Evolutionary conservation across 2,888 invertebrate species (phyloP).

Genomic region (Strigamia crassipes): DNA sequence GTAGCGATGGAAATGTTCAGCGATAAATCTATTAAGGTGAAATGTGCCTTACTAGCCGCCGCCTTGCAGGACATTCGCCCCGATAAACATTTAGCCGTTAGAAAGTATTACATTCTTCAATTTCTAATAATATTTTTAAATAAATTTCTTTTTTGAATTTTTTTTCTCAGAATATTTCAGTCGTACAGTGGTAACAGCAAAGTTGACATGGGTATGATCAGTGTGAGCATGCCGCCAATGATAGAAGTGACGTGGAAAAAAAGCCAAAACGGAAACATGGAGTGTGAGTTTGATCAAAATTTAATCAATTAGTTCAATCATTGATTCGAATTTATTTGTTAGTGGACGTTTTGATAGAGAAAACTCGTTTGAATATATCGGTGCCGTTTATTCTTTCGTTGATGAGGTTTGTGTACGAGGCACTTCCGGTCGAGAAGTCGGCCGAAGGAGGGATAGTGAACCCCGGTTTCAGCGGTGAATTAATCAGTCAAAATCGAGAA

Average conservation of each 20-base stretch:
- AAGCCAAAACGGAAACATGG: slow-evolving; percentile 66
- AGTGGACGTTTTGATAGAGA: slow-evolving; percentile 74
- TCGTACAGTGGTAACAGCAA: slow-evolving; percentile 53
- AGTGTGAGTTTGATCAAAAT: neutral
- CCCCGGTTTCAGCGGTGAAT: slow-evolving; percentile 72
- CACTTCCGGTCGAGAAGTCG: slow-evolving; percentile 67
- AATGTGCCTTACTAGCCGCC: slow-evolving; percentile 71
- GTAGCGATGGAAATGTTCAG: slow-evolving; percentile 69
- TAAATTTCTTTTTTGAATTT: slow-evolving; percentile 41
- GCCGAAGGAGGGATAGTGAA: slow-evolving; percentile 72
- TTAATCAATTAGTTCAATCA: neutral
- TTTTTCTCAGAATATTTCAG: slow-evolving; percentile 56
- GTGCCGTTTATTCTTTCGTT: slow-evolving; percentile 70
- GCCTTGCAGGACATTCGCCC: slow-evolving; percentile 74
- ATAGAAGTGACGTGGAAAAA: slow-evolving; percentile 71
- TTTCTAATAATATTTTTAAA: too few species aligned
- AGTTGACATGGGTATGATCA: slow-evolving; percentile 54
- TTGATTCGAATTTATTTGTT: slow-evolving; percentile 54
- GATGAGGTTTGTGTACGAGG: slow-evolving; percentile 67
- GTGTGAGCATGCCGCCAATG: slow-evolving; percentile 66
- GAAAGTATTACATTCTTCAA: too few species aligned
- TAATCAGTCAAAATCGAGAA: neutral
- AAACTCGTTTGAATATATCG: slow-evolving; percentile 72
- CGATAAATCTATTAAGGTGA: slow-evolving; percentile 72
- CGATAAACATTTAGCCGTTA: slow-evolving; percentile 62